Evolutionary conservation across 2,113 vertebrate species (phyloP), one percentile per base, ranked within the genome.

Genomic region (Phyllopteryx taeniolatus): DNA sequence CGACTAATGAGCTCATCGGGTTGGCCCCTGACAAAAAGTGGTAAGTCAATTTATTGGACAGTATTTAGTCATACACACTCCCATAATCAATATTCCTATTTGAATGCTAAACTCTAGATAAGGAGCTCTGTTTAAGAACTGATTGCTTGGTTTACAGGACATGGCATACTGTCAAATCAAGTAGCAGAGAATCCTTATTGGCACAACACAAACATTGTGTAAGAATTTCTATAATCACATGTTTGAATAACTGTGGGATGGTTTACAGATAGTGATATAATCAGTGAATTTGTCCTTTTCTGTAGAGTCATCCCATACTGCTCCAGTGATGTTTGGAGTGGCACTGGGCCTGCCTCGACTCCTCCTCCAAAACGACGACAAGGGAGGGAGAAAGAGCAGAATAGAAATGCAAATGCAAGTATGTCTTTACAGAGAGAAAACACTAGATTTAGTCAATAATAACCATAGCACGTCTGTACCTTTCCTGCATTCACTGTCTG

Each of bases 311-410:
- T 95, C 59, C 94, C 94, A 0, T 95, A 95, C 72, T 95, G 94
- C 86, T 95, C 94, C 66, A 95, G 94, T 68, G 94, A 95, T 80
- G 91, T 95, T 44, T 95, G 94, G 94, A 95, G 92, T 68, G 94
- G 94, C 20, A 93, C 90, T n/a, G 92, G 90, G 63, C 89, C 87
- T 13, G 78, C 85, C 0, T 82, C 86, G 42, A 88, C 83, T n/a
- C 81, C 84, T 51, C 76, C 86, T 73, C 70, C 73, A 68, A 86
- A 81, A 59, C 63, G 63, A 51, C 67, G 87, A 22, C 88, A 84
- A 65, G 78, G 79, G 72, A 88, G 79, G 82, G 90, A 91, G 27
- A 91, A 83, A 72, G 88, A 87, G 5, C 84, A 81, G 57, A 77
- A 87, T 3, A 80, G 69, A 76, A 85, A 71, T 54, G 39, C 31